Evolutionary conservation across 2,797 vertebrate species (phyloP).

Genomic region (Anniella stebbinsi): DNA sequence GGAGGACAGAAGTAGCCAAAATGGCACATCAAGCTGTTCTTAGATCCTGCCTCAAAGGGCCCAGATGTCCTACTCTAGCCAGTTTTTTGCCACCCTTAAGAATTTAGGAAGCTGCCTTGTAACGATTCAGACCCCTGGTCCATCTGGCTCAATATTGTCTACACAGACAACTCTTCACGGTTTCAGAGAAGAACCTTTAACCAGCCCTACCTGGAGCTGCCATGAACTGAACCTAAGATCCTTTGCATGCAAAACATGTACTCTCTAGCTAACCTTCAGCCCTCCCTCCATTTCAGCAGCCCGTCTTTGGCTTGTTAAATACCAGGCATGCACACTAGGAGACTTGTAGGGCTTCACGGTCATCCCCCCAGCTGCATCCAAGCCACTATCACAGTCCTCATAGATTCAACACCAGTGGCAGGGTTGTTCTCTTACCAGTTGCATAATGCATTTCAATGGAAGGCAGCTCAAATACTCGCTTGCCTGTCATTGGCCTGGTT

Average conservation of each 20-base stretch:
- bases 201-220: not conserved
- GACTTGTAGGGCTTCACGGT: not conserved
- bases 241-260: not conserved
- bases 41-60: too few relatives aligned
- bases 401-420: not conserved
- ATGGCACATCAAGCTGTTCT: not conserved
- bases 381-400: not conserved
- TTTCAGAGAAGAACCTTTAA: not conserved
- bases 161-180: not conserved
- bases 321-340: not conserved
- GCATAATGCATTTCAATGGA: not conserved
- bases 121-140: not conserved
- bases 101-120: not conserved
- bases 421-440: not conserved
- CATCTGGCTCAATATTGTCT: not conserved
- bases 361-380: not conserved
- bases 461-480: not conserved
- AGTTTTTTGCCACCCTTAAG: not conserved
- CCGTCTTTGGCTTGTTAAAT: not conserved
- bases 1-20: not conserved
- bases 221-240: not conserved
- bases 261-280: not conserved
- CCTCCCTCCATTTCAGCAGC: not conserved
- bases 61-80: not conserved
- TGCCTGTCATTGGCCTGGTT: not conserved